Evolutionary conservation across 2,888 invertebrate genomes (phyloP).

Genomic region (Cepaea hortensis): DNA sequence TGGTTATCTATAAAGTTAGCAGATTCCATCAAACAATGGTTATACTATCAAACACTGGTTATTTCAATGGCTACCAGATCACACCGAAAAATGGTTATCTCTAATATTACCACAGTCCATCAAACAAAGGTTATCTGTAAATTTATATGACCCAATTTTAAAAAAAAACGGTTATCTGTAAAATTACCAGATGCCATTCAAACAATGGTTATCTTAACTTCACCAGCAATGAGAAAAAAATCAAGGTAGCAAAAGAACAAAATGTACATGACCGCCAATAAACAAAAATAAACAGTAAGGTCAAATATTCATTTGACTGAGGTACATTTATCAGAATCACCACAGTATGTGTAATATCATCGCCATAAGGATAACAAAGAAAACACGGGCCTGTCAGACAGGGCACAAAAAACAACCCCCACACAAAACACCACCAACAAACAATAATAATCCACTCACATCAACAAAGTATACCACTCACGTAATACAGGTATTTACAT

Average conservation of each 20-base stretch:
- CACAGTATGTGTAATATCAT: slow-evolving; percentile 36
- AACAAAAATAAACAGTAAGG: slow-evolving; percentile 25
- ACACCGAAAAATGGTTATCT: too few species aligned
- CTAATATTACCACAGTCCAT: too few species aligned
- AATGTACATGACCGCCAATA: not conserved
- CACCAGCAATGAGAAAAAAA: not conserved
- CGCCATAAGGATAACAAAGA: slow-evolving; percentile 37
- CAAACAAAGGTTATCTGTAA: too few species aligned
- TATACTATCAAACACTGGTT: too few species aligned
- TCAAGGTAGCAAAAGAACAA: not conserved
- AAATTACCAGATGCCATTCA: too few species aligned
- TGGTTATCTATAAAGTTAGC: too few species aligned
- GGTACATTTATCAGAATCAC: slow-evolving; percentile 42
- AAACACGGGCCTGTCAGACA: slow-evolving; percentile 12
- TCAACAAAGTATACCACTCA: too few species aligned
- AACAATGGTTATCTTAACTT: not conserved
- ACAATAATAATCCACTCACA: not conserved
- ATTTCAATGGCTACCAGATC: too few species aligned
- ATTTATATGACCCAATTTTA: too few species aligned
- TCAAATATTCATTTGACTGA: slow-evolving; percentile 42
- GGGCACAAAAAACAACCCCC: not conserved
- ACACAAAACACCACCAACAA: not conserved
- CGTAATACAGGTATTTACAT: too few species aligned
- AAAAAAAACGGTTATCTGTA: not conserved
- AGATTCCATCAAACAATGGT: too few species aligned